phyloP scores from a whole-genome alignment of 1,140 invertebrate genomes.

The Doryteuthis pealeii region DNA sequence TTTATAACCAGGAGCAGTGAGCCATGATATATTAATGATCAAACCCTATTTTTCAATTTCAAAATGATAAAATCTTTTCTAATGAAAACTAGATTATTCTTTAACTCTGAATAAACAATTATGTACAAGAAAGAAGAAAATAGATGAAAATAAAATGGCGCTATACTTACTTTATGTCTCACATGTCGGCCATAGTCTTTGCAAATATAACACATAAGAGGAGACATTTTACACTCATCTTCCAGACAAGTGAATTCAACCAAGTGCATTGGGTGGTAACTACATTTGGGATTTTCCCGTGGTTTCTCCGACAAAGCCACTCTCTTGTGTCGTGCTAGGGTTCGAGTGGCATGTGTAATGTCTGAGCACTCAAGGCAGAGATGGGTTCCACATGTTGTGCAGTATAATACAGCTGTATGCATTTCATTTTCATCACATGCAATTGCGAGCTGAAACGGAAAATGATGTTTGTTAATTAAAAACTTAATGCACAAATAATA shows the following conservation, averaged over 20 bases:
- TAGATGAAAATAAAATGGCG: too few species aligned
- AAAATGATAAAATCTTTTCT: too few species aligned
- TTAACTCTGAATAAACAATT: too few species aligned
- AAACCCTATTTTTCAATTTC: too few species aligned
- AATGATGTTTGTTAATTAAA: too few species aligned
- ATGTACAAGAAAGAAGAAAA: too few species aligned
- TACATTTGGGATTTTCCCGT: constrained; percentile 66
- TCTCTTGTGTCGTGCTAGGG: constrained; percentile 65
- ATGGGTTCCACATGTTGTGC: constrained; percentile 66
- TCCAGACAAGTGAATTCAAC: constrained; percentile 69
- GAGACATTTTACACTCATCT: constrained; percentile 63
- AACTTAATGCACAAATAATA: background rate
- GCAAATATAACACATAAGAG: constrained; percentile 68
- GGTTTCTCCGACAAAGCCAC: constrained; percentile 69
- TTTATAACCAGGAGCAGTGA: too few species aligned
- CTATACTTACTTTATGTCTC: constrained; percentile 62
- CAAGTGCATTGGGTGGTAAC: constrained; percentile 65
- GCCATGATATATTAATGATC: too few species aligned
- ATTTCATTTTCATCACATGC: constrained; percentile 68
- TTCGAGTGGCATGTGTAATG: constrained; percentile 65
- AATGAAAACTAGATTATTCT: too few species aligned
- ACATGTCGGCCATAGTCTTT: constrained; percentile 67
- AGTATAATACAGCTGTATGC: constrained; percentile 67
- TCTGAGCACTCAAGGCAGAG: constrained; percentile 67
- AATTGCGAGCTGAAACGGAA: constrained; percentile 60